These are phyloP conservation scores for Origma solitaria DNA, from an alignment of 2,113 vertebrate species.

Conservation along the genomic window DNA sequence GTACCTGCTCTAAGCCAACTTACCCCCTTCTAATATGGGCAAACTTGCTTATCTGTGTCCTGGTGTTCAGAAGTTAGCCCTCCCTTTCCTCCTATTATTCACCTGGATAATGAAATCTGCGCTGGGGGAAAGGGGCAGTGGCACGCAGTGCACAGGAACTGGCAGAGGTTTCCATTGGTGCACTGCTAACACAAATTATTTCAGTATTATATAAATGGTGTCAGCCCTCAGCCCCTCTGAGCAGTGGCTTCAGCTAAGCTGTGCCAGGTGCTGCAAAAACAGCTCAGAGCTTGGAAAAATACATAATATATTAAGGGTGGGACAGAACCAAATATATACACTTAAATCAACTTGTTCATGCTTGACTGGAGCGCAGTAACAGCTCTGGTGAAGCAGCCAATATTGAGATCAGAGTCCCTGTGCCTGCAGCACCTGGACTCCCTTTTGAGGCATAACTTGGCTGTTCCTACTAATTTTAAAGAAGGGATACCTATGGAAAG, in stretches of 20 bases:
- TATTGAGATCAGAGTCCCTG: background rate
- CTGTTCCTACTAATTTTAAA: background rate
- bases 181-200: background rate
- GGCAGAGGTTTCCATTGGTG: background rate
- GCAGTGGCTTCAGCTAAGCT: background rate
- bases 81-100: constrained; percentile 56
- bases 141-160: background rate
- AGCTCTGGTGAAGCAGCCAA: background rate
- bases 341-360: background rate
- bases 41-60: constrained; percentile 28
- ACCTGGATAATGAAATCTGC: constrained; percentile 7
- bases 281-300: background rate
- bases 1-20: background rate
- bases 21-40: background rate
- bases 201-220: background rate
- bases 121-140: background rate
- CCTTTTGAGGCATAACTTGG: background rate
- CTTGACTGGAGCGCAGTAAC: rapidly evolving
- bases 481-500: background rate
- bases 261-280: background rate
- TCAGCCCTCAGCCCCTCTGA: background rate
- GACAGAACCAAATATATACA: background rate
- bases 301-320: background rate
- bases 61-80: background rate
- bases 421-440: background rate